phyloP scores from a whole-genome alignment of 2,888 invertebrate species.

The Oegoconia quadripuncta region DNA sequence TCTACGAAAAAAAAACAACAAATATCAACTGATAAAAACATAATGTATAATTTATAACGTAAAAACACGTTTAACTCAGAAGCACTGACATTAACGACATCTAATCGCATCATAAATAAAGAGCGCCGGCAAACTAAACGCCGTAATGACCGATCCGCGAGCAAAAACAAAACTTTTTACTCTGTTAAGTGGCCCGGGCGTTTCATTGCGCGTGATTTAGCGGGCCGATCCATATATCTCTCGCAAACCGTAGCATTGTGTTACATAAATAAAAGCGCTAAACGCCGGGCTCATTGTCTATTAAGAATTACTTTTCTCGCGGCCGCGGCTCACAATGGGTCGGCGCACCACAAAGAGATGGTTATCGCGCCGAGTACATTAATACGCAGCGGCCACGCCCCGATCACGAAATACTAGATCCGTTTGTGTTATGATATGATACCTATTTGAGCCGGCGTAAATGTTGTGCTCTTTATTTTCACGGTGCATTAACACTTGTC shows the following conservation, averaged over 20 bases:
- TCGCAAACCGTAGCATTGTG: slow-evolving; percentile 59
- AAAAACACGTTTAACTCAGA: slow-evolving; percentile 1
- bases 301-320: slow-evolving; percentile 75
- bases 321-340: slow-evolving; percentile 62
- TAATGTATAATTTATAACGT: not conserved
- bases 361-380: slow-evolving; percentile 37
- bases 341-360: slow-evolving; percentile 60
- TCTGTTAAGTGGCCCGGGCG: slow-evolving; percentile 6
- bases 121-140: slow-evolving; percentile 10
- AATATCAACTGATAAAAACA: too few relatives aligned
- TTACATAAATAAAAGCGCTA: slow-evolving; percentile 74
- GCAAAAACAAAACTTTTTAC: slow-evolving; percentile 16
- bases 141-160: slow-evolving; percentile 11
- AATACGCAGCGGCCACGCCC: slow-evolving; percentile 72
- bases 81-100: slow-evolving; percentile 14
- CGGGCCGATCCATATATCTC: slow-evolving; percentile 51
- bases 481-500: slow-evolving; percentile 13
- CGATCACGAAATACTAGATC: slow-evolving; percentile 68
- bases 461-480: slow-evolving; percentile 13
- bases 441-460: slow-evolving; percentile 9
- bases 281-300: slow-evolving; percentile 72
- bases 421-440: slow-evolving; percentile 27
- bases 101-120: slow-evolving; percentile 16
- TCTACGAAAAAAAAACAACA: too few relatives aligned
- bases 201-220: slow-evolving; percentile 33